Percentiles rank a stretch among this genome's conserved stretches.
Conservation (phyloP, 2,797 vertebrate species). For the Allobates femoralis region DNA sequence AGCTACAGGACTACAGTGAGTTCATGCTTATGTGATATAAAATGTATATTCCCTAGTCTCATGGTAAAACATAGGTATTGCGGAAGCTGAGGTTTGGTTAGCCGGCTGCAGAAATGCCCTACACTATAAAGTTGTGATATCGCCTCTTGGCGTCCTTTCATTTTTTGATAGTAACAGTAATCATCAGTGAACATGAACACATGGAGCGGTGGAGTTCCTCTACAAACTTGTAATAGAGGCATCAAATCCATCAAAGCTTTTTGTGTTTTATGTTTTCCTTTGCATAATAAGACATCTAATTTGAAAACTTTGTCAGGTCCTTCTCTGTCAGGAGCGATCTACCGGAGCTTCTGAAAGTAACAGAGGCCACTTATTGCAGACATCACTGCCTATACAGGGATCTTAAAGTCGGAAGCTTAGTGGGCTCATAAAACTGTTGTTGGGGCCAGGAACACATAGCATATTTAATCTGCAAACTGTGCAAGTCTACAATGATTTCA, state of each 20-base stretch:
- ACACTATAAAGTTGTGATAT: slow-evolving; percentile 5
- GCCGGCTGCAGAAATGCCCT: not conserved
- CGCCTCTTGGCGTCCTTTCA: not conserved
- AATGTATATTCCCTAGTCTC: not conserved
- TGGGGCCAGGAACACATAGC: slow-evolving; percentile 94
- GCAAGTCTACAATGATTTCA: slow-evolving; percentile 86
- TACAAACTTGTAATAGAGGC: slow-evolving; percentile 50
- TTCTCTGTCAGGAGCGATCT: slow-evolving; percentile 72
- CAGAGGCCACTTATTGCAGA: slow-evolving; percentile 75
- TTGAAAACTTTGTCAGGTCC: slow-evolving; percentile 69
- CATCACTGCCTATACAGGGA: slow-evolving; percentile 86
- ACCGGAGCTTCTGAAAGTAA: slow-evolving; percentile 77
- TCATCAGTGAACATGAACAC: slow-evolving; percentile 36
- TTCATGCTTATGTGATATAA: not conserved
- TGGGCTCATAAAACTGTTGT: slow-evolving; percentile 81
- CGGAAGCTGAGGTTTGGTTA: not conserved
- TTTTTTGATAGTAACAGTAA: slow-evolving; percentile 38
- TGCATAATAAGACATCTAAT: slow-evolving; percentile 61
- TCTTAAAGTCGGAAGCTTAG: slow-evolving; percentile 88
- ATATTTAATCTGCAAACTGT: slow-evolving; percentile 97
- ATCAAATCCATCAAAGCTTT: slow-evolving; percentile 42
- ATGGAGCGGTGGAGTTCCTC: slow-evolving; percentile 19
- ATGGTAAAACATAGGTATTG: not conserved
- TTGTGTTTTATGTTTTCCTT: slow-evolving; percentile 44
- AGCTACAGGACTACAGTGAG: not conserved